A percentile compares a stretch with the other conserved stretches of the same genome.
Evolutionary conservation across 2,113 vertebrate genomes (phyloP).

Genomic region (Passer domesticus): DNA sequence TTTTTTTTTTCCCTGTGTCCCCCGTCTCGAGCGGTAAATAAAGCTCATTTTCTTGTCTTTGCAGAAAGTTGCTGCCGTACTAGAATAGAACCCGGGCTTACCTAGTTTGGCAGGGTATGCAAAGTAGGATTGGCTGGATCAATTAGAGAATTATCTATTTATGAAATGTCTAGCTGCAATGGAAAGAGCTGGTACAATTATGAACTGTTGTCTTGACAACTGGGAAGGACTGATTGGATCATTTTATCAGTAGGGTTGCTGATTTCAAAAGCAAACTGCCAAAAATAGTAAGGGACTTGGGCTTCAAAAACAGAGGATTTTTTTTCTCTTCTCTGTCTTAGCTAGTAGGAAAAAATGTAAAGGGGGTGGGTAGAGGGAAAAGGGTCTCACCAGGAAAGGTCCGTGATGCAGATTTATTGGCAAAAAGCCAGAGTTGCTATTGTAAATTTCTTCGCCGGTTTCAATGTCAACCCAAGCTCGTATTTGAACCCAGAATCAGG

Average conservation of each 20-base stretch:
- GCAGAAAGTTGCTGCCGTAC: slow-evolving; percentile 65
- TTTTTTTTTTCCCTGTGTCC: not conserved
- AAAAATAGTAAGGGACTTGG: slow-evolving; percentile 71
- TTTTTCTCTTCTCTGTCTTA: not conserved
- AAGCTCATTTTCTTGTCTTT: slow-evolving; percentile 61
- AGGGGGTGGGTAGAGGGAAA: slow-evolving; percentile 38
- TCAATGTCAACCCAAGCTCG: slow-evolving; percentile 80
- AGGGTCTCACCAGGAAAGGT: slow-evolving; percentile 61
- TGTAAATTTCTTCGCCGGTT: slow-evolving; percentile 79
- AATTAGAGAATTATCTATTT: slow-evolving; percentile 84
- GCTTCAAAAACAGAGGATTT: not conserved
- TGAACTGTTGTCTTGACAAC: slow-evolving; percentile 84
- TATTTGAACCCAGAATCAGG: slow-evolving; percentile 92
- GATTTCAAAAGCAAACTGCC: slow-evolving; percentile 75
- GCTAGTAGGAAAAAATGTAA: slow-evolving; percentile 21
- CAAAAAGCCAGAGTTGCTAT: slow-evolving; percentile 78
- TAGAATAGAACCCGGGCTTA: slow-evolving; percentile 55
- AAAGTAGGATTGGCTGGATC: slow-evolving; percentile 77
- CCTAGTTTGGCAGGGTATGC: slow-evolving; percentile 75
- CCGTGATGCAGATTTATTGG: slow-evolving; percentile 76
- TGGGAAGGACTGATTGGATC: slow-evolving; percentile 79
- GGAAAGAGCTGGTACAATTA: slow-evolving; percentile 80
- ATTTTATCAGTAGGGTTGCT: slow-evolving; percentile 78
- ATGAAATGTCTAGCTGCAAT: slow-evolving; percentile 79
- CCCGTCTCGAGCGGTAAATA: slow-evolving; percentile 38